Evolutionary conservation across 2,888 invertebrate genomes (phyloP).

Genomic region (Iselma pallidipennis): DNA sequence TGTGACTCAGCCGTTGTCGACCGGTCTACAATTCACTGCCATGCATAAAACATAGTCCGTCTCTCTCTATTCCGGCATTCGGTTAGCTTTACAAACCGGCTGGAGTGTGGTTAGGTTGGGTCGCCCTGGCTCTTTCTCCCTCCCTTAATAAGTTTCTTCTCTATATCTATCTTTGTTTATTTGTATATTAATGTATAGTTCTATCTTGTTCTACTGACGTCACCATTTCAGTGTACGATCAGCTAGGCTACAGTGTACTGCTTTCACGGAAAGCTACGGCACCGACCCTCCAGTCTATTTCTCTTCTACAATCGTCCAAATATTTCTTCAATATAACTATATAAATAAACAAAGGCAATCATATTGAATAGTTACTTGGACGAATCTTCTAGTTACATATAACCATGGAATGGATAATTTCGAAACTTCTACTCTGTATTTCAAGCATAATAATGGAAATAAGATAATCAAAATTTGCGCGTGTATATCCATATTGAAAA

Average conservation of each 20-base stretch:
- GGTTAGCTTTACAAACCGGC: constrained; percentile 53
- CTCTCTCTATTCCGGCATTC: constrained; percentile 58
- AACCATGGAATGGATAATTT: constrained; percentile 59
- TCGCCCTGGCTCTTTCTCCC: constrained; percentile 46
- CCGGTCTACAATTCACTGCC: constrained; percentile 53
- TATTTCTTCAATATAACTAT: constrained; percentile 33
- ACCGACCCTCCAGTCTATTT: constrained; percentile 58
- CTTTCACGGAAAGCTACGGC: constrained; percentile 58
- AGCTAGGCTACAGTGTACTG: constrained; percentile 56
- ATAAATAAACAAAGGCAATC: constrained; percentile 51
- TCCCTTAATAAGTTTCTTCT: constrained; percentile 54
- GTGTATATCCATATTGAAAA: constrained; percentile 32
- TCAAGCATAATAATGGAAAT: constrained; percentile 59
- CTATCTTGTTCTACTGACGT: constrained; percentile 52
- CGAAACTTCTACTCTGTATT: constrained; percentile 59
- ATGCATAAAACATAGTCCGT: constrained; percentile 56
- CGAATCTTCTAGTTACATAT: constrained; percentile 56
- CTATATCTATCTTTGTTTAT: constrained; percentile 40
- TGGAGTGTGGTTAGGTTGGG: constrained; percentile 56
- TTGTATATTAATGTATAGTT: constrained; percentile 18
- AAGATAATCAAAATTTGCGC: constrained; percentile 58
- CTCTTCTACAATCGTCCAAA: constrained; percentile 53
- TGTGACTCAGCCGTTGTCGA: constrained; percentile 58
- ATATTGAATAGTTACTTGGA: constrained; percentile 41
- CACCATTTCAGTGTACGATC: constrained; percentile 53